Evolutionary conservation across 1,140 invertebrate genomes (phyloP), one percentile per base, ranked within the genome.

Genomic region (Daktulosphaira vitifoliae): DNA sequence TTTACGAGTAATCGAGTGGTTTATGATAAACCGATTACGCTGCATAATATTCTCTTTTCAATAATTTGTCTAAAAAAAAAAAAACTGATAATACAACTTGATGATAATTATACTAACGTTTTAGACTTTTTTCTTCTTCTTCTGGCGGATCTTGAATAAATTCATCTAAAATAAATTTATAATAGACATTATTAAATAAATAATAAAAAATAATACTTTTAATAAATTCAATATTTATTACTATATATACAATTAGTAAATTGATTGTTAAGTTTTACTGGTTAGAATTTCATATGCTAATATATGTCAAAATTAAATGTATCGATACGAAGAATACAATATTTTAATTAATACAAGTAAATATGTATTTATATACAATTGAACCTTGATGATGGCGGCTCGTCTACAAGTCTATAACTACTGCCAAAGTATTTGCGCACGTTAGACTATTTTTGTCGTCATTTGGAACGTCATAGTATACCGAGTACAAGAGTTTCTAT

Each of bases 61-160:
- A n/a, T n/a, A n/a, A n/a, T n/a, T n/a, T n/a, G n/a, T n/a, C n/a
- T n/a, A n/a, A n/a, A n/a, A n/a, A n/a, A n/a, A n/a, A n/a, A n/a
- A n/a, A n/a, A n/a, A n/a, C n/a, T n/a, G n/a, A n/a, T n/a, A n/a
- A n/a, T n/a, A n/a, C n/a, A n/a, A n/a, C n/a, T n/a, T n/a, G n/a
- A n/a, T n/a, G n/a, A n/a, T n/a, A 15, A 5, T 5, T 16, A 29
- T 66, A 78, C 84, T 84, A 79, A 89, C 87, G 83, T 83, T 85
- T 88, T 71, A 83, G 78, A 72, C 81, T 87, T 69, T 83, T 82
- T 73, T 88, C 86, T 69, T 88, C 86, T 71, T 88, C 84, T 68
- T 87, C 86, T 42, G 75, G 74, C 1, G 82, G 73, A 73, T 88
- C 86, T 76, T 86, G 84, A 18, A 81, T 80, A 59, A 85, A 77